Evolutionary conservation across 2,888 invertebrate genomes (phyloP).

Genomic region (Syrista parreyssii): DNA sequence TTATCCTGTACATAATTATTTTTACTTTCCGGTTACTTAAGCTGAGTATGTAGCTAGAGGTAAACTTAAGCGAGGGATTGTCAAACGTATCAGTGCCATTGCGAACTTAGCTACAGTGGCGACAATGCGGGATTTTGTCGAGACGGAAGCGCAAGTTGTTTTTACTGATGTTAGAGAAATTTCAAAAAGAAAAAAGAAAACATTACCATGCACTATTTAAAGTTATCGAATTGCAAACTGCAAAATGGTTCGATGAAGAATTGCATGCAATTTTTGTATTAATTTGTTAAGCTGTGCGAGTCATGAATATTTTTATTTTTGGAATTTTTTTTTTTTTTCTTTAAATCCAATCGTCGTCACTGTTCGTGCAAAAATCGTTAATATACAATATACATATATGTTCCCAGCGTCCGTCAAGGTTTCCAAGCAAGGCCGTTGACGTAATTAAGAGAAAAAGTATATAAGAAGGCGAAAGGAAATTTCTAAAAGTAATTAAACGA

Average conservation of each 20-base stretch:
- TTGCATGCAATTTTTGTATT: not conserved
- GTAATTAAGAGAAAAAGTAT: too few species aligned
- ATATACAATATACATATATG: not conserved
- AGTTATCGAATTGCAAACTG: not conserved
- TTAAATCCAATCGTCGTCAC: not conserved
- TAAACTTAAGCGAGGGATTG: not conserved
- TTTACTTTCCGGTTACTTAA: not conserved
- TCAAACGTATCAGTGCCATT: not conserved
- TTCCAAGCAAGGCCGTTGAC: not conserved
- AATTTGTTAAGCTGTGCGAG: not conserved
- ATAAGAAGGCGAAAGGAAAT: too few species aligned
- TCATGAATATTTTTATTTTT: not conserved
- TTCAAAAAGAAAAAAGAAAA: too few species aligned
- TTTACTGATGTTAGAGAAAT: slow-evolving; percentile 10
- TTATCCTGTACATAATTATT: slow-evolving; percentile 1
- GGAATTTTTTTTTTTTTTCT: not conserved
- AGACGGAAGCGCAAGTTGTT: slow-evolving; percentile 17
- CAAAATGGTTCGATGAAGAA: not conserved
- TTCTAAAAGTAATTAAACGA: too few species aligned
- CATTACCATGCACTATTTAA: not conserved
- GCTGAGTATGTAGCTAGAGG: not conserved
- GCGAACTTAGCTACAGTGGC: not conserved
- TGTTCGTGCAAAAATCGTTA: not conserved
- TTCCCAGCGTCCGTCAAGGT: not conserved
- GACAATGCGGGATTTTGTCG: not conserved